phyloP scores from a whole-genome alignment of 2,113 vertebrate species.

The Ranitomeya variabilis region DNA sequence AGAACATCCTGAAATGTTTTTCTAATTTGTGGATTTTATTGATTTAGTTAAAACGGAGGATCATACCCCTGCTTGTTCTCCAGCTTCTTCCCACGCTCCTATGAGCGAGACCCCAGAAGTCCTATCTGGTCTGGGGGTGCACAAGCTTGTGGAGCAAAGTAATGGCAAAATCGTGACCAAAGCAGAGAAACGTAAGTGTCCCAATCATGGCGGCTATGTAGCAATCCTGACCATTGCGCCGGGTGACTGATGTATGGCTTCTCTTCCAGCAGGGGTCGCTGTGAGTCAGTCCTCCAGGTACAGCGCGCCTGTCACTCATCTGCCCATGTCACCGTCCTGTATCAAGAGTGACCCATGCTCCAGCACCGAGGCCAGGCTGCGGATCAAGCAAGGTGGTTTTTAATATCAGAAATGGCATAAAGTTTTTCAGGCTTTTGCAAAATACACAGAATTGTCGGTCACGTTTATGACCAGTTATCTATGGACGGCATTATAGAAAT shows the following conservation, averaged over 20 bases:
- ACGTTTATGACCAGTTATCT: no score
- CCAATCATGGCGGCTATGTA: not conserved
- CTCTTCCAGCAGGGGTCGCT: constrained; percentile 18
- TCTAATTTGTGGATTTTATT: not conserved
- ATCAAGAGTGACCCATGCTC: not conserved
- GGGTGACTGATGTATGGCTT: not conserved
- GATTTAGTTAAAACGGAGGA: constrained; percentile 35
- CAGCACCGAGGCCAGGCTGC: not conserved
- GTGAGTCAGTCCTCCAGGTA: not conserved
- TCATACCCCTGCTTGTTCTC: not conserved
- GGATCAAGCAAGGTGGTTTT: constrained; percentile 16
- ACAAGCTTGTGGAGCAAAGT: not conserved
- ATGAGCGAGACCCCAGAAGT: constrained; percentile 10
- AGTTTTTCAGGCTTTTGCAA: no score
- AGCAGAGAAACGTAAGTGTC: constrained; percentile 28
- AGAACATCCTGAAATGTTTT: no score
- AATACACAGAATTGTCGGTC: no score
- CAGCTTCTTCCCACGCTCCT: not conserved
- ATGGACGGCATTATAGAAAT: no score
- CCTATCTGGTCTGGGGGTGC: not conserved
- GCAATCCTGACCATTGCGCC: not conserved
- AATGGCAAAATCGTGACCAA: not conserved
- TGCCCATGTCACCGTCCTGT: not conserved
- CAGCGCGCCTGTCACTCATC: not conserved
- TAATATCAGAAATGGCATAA: no score